Base-by-base conservation (phyloP, 2,888 invertebrate species). In the Fragum sueziense region DNA sequence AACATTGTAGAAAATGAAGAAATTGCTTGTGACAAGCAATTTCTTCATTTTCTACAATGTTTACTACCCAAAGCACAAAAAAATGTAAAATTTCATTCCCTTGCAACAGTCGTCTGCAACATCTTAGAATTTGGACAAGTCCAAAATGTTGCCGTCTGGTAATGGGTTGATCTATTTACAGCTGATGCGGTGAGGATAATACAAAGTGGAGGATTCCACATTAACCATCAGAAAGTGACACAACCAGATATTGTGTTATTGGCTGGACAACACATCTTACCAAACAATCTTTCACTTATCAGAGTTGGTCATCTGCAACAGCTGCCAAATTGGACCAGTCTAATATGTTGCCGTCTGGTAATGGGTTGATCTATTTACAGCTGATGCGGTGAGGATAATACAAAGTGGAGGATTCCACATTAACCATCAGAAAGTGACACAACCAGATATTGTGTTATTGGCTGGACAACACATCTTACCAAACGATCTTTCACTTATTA, bases 231-330 rank as follows among this genome's bases (percentile, higher is more conserved):
- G 89, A 95, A 95, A 91, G 94, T 96, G 1, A 95, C 95, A 59
- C 97, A 98, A 92, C 95, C 96, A 9, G 95, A 96, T 65, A 96
- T 97, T 94, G 94, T 97, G 0, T 94, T 99, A 47, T 95, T 96
- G 34, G 95, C 95, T 61, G 96, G 96, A 11, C 95, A 96, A 52
- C 97, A 98, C 92, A 96, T 98, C 88, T 94, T 99, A 73, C 95
- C 96, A 2, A 98, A 98, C 93, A 95, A 96, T 76, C 93, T 97
- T 31, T 96, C 97, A 0, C 92, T 99, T 65, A 90, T 99, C 34
- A 95, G 98, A 91, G 97, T 98, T 76, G 99, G 98, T 86, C 96
- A 97, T n/a, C n/a, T n/a, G n/a, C n/a, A n/a, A n/a, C n/a, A n/a
- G n/a, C n/a, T n/a, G n/a, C n/a, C n/a, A n/a, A n/a, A n/a, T n/a